Conservation (phyloP, 2,888 invertebrate species). For the Ischnura elegans region DNA sequence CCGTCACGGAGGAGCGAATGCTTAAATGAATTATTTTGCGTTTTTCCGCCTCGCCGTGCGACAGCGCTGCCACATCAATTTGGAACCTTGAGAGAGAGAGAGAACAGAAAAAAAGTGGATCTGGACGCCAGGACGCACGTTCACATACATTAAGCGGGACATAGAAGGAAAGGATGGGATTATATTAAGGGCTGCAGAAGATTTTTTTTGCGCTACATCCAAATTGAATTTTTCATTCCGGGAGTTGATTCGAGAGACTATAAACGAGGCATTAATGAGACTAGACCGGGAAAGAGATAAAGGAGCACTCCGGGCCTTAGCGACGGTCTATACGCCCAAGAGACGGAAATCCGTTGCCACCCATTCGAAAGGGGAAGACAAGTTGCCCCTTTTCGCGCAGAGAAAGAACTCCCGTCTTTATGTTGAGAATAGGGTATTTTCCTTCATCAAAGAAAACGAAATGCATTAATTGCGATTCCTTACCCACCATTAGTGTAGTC, state of each 20-base stretch:
- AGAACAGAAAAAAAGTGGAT: background rate
- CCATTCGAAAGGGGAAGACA: no score
- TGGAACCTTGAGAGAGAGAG: background rate
- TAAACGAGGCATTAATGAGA: background rate
- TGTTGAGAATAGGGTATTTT: no score
- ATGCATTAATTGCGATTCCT: no score
- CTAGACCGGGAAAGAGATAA: background rate
- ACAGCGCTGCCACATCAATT: background rate
- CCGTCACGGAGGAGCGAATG: background rate
- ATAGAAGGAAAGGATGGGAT: background rate
- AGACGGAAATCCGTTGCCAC: background rate
- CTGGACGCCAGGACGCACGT: background rate
- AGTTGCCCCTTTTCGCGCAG: no score
- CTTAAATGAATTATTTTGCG: constrained; percentile 39
- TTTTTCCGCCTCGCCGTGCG: background rate
- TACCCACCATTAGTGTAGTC: no score
- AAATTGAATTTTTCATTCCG: constrained; percentile 24
- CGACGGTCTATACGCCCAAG: background rate
- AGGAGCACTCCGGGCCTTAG: background rate
- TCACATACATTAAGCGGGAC: background rate
- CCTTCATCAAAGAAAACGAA: no score
- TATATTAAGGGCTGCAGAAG: background rate
- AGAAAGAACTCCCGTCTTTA: no score
- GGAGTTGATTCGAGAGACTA: background rate
- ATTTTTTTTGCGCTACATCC: background rate